A percentile compares a stretch with the other conserved stretches of the same genome.
These are phyloP conservation scores for Otus scops DNA, from an alignment of 2,797 vertebrate genomes.

Conservation along the genomic window DNA sequence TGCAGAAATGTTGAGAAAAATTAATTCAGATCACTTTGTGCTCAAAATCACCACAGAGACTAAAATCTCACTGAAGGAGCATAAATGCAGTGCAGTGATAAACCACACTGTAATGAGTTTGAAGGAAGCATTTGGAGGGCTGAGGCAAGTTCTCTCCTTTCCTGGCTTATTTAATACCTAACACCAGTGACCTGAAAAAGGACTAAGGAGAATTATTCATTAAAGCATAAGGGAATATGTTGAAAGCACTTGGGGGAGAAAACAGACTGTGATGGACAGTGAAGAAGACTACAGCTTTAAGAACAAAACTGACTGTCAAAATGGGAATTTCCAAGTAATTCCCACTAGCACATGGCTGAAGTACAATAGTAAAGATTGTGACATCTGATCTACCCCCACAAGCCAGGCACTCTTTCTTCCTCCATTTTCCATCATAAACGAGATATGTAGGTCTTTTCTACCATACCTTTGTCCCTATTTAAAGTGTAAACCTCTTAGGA, in stretches of 20 bases:
- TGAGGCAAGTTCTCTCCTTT: background rate
- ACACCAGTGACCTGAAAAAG: background rate
- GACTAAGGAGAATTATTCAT: slow-evolving; percentile 1
- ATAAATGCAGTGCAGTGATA: background rate
- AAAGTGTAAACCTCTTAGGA: background rate
- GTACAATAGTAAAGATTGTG: background rate
- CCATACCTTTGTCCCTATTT: background rate
- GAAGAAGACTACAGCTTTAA: background rate
- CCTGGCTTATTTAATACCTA: background rate
- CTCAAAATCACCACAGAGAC: slow-evolving; percentile 2
- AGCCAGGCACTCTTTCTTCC: background rate
- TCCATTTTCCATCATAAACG: background rate
- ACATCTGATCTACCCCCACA: background rate
- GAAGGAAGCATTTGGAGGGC: background rate
- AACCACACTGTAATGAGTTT: background rate
- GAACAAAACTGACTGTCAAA: background rate
- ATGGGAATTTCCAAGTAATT: background rate
- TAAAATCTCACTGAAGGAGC: background rate
- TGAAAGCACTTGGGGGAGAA: background rate
- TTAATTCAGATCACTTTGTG: background rate
- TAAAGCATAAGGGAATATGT: background rate
- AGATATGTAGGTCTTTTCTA: background rate
- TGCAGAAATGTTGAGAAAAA: background rate
- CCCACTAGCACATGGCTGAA: background rate
- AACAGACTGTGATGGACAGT: background rate